Base-by-base conservation (phyloP, 2,888 invertebrate genomes). In the Thelaira solivaga region DNA sequence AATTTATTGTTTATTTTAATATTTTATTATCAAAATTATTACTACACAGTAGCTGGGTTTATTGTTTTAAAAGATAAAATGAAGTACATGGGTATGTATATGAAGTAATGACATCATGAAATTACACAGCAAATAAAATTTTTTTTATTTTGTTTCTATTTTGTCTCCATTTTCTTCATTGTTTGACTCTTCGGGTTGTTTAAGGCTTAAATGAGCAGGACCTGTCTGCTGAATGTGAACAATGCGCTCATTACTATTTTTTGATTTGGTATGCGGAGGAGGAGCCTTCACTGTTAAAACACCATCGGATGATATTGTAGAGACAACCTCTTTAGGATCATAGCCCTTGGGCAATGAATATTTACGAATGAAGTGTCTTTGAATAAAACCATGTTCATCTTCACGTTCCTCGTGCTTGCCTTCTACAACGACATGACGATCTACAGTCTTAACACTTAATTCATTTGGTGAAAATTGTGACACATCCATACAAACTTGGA, bases 391-490 rank as follows among this genome's bases (percentile, higher is more conserved):
- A 81, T 93, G 93, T 18, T 93, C 92, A 80, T 94, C 94, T 26
- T 92, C 91, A 80, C 93, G 93, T 75, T 95, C 92, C 84, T 94
- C 94, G 84, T 94, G 95, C 85, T 93, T 94, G 0, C 93, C 95
- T 86, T 95, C 94, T 6, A 94, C 91, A 49, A 93, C 91, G 8
- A 96, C 91, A 36, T 90, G 91, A 77, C 93, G 92, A n/a, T 94
- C 95, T 0, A 93, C 91, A 0, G 94, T 94, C 86, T 94, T 95
- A 24, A 96, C 95, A 2, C 91, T 90, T 43, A 96, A 92, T 87
- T 96, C 95, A 16, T 93, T 92, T 0, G 95, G 95, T n/a, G 91
- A 90, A 84, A 95, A 96, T 82, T 95, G 94, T 83, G 93, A 92
- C 0, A 95, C 94, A 84, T 95, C 95, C 82, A 95, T 89, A 83